Evolutionary conservation across 1,140 invertebrate genomes (phyloP).

Genomic region (Cyphomyrmex costatus): DNA sequence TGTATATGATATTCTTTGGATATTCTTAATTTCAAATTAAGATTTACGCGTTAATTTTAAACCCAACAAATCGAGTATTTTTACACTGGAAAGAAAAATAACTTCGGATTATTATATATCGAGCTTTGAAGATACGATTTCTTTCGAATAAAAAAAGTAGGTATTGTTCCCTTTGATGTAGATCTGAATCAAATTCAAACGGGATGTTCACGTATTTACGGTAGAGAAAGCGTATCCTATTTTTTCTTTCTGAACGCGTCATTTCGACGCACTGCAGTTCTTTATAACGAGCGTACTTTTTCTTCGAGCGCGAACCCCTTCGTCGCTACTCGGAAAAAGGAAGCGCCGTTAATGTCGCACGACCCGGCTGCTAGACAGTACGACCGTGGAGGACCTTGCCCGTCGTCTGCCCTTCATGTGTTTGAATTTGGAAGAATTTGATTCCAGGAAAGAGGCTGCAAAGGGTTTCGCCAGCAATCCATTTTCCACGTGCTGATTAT

Average conservation of each 20-base stretch:
- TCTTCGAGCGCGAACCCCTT: constrained; percentile 31
- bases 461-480: neutral
- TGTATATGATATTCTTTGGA: neutral
- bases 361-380: constrained; percentile 60
- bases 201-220: neutral
- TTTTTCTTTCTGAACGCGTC: neutral
- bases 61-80: neutral
- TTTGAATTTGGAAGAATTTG: constrained; percentile 70
- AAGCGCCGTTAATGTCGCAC: constrained; percentile 70
- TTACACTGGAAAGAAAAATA: neutral
- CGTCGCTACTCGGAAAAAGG: constrained; percentile 50
- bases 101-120: constrained; percentile 13
- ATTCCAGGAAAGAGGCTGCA: constrained; percentile 59
- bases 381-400: constrained; percentile 62
- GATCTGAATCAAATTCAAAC: constrained; percentile 9
- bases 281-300: constrained; percentile 46
- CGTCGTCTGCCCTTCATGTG: constrained; percentile 68
- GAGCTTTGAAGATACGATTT: neutral
- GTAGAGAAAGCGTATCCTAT: neutral
- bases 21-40: neutral
- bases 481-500: constrained; percentile 30
- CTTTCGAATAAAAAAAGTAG: neutral
- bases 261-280: neutral
- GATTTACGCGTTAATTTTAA: neutral
- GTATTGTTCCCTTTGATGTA: neutral